These are phyloP conservation scores for Gerosis bhagava DNA, from an alignment of 2,888 invertebrate species.

Conservation along the genomic window DNA sequence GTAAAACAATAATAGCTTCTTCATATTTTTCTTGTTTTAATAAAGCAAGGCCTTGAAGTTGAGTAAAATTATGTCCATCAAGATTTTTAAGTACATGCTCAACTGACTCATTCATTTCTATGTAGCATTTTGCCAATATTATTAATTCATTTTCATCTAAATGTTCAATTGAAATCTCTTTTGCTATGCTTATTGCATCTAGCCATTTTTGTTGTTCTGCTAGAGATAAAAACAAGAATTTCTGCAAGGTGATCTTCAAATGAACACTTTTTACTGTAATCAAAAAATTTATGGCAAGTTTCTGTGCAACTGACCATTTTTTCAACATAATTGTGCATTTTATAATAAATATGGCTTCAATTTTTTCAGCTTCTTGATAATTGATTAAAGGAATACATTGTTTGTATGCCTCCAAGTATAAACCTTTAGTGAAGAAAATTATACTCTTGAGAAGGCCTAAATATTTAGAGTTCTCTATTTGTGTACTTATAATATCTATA, in stretches of 20 bases:
- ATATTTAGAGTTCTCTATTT: constrained; percentile 83
- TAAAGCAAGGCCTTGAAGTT: constrained; percentile 76
- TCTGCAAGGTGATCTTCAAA: constrained; percentile 51
- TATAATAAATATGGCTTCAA: constrained; percentile 62
- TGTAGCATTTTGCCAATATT: constrained; percentile 59
- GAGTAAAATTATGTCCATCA: constrained; percentile 46
- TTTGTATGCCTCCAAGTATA: constrained; percentile 80
- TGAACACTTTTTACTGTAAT: constrained; percentile 54
- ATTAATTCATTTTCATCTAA: constrained; percentile 52
- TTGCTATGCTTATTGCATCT: constrained; percentile 65
- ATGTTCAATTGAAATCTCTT: constrained; percentile 48
- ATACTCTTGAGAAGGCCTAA: constrained; percentile 84
- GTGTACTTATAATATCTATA: constrained; percentile 73
- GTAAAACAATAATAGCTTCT: constrained; percentile 80
- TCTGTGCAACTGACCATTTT: constrained; percentile 67
- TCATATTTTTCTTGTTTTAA: constrained; percentile 72
- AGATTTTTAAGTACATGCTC: constrained; percentile 53
- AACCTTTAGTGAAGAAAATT: constrained; percentile 70
- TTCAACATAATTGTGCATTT: constrained; percentile 64
- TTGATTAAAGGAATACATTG: constrained; percentile 68
- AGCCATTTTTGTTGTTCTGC: constrained; percentile 74
- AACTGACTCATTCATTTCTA: constrained; percentile 54
- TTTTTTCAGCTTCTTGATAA: constrained; percentile 59
- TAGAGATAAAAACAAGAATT: constrained; percentile 56
- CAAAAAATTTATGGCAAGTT: constrained; percentile 64